Evolutionary conservation across 2,797 vertebrate species (phyloP).

Genomic region (Sebastes matsubarae): DNA sequence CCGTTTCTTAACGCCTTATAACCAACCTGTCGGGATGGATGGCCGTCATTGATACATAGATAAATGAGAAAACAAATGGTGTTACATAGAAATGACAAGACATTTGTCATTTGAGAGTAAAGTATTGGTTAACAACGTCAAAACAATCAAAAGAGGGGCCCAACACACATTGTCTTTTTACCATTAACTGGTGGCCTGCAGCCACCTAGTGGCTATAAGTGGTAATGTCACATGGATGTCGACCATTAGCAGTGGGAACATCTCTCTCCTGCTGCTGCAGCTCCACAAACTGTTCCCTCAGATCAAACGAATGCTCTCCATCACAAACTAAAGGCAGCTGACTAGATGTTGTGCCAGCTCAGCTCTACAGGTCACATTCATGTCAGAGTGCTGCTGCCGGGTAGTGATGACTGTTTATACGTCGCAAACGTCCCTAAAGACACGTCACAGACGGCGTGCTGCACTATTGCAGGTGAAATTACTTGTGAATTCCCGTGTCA

Average conservation of each 20-base stretch:
- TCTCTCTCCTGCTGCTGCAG: slow-evolving; percentile 9
- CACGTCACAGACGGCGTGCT: too few species aligned
- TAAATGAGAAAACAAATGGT: not conserved
- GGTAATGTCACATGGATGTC: slow-evolving; percentile 32
- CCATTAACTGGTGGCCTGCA: slow-evolving; percentile 45
- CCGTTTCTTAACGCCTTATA: not conserved
- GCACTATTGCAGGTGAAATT: too few species aligned
- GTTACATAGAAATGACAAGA: not conserved
- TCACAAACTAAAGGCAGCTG: slow-evolving; percentile 3
- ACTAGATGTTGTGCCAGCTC: not conserved
- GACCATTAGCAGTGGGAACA: not conserved
- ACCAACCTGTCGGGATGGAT: not conserved
- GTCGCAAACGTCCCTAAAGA: too few species aligned
- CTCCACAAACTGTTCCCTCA: not conserved
- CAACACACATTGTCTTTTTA: not conserved
- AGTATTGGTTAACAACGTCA: not conserved
- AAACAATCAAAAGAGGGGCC: not conserved
- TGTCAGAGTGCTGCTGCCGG: not conserved
- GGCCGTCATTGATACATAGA: not conserved
- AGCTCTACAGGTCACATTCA: slow-evolving; percentile 8
- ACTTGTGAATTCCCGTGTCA: too few species aligned
- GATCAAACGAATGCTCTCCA: not conserved
- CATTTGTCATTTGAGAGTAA: not conserved
- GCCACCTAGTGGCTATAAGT: slow-evolving; percentile 81
- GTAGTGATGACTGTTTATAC: not conserved